Base-by-base conservation (phyloP, 2,888 invertebrate species). In the Caenorhabditis sp. region DNA sequence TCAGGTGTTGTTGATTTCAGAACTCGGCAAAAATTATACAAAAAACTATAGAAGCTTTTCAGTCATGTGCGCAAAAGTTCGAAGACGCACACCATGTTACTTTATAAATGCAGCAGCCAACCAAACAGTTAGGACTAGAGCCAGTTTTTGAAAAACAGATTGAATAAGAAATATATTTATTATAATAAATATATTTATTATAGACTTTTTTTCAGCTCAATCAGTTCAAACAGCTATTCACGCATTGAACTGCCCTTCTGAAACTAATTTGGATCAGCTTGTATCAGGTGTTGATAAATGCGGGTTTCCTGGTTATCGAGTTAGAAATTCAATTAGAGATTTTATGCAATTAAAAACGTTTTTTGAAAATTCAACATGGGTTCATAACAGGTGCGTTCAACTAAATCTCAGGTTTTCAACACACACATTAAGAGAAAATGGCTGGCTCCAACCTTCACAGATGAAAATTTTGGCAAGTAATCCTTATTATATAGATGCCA, bases 331-430 rank as follows among this genome's bases (percentile, higher is more conserved):
- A 9, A 85, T 88, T 53, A 76, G 84, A 15, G 72, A 77, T 8
- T 83, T 84, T 62, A 70, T 72, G 3, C 76, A 82, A 64, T 56
- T 85, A n/a, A 81, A 84, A 58, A 62, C 58, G 9, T 85, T 83
- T 72, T 85, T 82, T 50, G 86, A 88, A 32, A 85, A 86, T 26
- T 82, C 85, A 6, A 83, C 83, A 5, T 88, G 84, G 85, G 80
- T 88, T 53, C 88, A 88, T 69, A 87, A 85, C 58, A 67, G 85
- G 82, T 82, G 55, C 32, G n/a, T n/a, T n/a, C n/a, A n/a, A n/a
- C n/a, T n/a, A n/a, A n/a, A n/a, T n/a, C n/a, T n/a, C n/a, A n/a
- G n/a, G n/a, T n/a, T n/a, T n/a, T n/a, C n/a, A n/a, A n/a, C n/a
- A n/a, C n/a, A n/a, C n/a, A n/a, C n/a, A n/a, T 78, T 40, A 51